Evolutionary conservation across 1,140 invertebrate species (phyloP).

Genomic region (Zaprionus kolodkinae): DNA sequence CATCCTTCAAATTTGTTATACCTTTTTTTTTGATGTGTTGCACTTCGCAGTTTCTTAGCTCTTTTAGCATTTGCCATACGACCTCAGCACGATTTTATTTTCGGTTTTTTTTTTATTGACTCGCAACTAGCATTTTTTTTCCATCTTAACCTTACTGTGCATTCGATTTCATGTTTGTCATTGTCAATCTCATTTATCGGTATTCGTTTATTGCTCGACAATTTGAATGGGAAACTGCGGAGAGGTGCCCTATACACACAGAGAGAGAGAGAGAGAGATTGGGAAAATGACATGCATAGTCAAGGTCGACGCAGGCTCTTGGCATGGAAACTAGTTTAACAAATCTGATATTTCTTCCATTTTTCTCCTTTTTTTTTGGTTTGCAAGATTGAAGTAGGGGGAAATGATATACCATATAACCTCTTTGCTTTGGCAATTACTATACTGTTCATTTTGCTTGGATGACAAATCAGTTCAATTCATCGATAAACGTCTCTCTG

Average conservation of each 20-base stretch:
- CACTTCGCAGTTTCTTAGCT: conserved; percentile 28
- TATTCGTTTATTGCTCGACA: conserved; percentile 71
- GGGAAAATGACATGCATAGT: background rate
- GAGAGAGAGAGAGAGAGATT: background rate
- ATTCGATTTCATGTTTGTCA: conserved; percentile 79
- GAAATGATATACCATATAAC: background rate
- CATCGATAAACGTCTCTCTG: background rate
- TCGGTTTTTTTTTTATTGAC: conserved; percentile 65
- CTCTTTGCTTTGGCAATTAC: conserved; percentile 26
- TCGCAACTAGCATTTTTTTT: conserved; percentile 50
- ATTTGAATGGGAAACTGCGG: conserved; percentile 64
- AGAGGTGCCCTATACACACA: conserved; percentile 7
- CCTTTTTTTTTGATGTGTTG: conserved; percentile 10
- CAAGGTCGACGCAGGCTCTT: conserved; percentile 54
- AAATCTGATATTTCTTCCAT: conserved; percentile 16
- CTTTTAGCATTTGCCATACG: conserved; percentile 41
- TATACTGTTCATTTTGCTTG: conserved; percentile 17
- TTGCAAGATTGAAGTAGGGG: background rate
- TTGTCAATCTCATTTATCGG: conserved; percentile 81
- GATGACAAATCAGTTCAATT: conserved; percentile 13
- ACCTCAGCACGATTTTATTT: conserved; percentile 72
- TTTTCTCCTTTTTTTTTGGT: conserved; percentile 1
- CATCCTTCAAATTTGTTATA: background rate
- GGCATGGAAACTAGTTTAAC: conserved; percentile 26
- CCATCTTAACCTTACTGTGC: conserved; percentile 57